Percentiles rank a stretch among this genome's conserved stretches.
Evolutionary conservation across 2,113 vertebrate species (phyloP).

Genomic region (Erinaceus europaeus): DNA sequence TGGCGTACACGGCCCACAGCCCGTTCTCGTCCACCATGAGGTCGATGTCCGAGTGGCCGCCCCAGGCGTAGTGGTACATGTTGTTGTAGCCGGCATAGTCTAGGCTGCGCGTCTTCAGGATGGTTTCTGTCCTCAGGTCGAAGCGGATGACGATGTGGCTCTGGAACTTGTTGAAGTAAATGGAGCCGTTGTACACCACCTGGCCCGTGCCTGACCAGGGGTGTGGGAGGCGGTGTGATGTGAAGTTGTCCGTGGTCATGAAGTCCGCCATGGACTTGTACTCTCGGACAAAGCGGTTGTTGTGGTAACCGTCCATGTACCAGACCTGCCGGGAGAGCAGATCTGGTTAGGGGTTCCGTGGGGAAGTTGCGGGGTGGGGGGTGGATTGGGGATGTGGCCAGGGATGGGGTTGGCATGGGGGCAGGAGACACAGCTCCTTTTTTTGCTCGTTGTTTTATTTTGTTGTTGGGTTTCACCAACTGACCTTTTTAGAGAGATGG

Average conservation of each 20-base stretch:
- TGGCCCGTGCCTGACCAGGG: constrained; percentile 98
- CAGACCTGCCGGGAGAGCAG: constrained; percentile 86
- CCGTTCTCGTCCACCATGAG: constrained; percentile 98
- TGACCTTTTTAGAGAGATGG: too few relatives aligned
- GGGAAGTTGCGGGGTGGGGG: rapidly evolving
- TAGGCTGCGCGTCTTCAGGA: constrained; percentile 95
- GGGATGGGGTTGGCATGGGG: rapidly evolving
- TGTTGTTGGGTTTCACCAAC: too few relatives aligned
- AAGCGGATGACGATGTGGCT: constrained; percentile 98
- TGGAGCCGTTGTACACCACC: constrained; percentile 98
- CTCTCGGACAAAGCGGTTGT: constrained; percentile 98
- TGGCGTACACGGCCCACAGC: constrained; percentile 97
- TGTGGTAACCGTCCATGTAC: constrained; percentile 99
- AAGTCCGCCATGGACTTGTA: constrained; percentile 96
- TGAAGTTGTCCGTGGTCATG: constrained; percentile 97
- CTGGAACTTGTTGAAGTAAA: constrained; percentile 99
- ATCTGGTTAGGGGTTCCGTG: neutral
- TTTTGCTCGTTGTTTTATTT: too few relatives aligned
- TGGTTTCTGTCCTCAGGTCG: constrained; percentile 93
- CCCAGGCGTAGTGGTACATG: constrained; percentile 98
- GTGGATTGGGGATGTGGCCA: neutral
- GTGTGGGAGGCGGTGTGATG: constrained; percentile 96
- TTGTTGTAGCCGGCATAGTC: constrained; percentile 97
- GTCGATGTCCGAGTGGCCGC: constrained; percentile 98
- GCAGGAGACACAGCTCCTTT: too few relatives aligned